Evolutionary conservation across 2,113 vertebrate species (phyloP).

Genomic region (Ammodramus savannarum): DNA sequence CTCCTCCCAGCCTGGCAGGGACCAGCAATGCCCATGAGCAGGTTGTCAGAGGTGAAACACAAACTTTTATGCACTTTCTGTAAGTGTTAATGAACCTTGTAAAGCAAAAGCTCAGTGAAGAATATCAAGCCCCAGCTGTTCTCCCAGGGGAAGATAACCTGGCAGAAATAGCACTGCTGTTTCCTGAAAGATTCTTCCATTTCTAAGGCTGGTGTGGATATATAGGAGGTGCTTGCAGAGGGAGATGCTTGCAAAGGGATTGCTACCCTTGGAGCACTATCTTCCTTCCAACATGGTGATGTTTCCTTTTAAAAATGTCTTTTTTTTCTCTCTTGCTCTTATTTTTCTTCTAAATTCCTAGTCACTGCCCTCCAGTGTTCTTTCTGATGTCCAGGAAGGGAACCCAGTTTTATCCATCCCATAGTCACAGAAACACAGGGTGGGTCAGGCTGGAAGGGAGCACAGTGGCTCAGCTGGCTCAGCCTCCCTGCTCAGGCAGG

Average conservation of each 20-base stretch:
- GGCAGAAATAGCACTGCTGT: neutral
- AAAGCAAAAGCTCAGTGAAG: conserved; percentile 7
- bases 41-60: conserved; percentile 21
- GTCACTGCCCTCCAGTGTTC: neutral
- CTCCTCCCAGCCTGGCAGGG: neutral
- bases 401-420: neutral
- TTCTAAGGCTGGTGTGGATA: neutral
- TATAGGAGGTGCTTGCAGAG: neutral
- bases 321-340: neutral
- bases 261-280: neutral
- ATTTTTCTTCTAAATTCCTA: neutral
- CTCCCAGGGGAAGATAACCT: neutral
- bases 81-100: conserved; percentile 33
- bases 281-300: rapidly evolving
- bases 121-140: neutral
- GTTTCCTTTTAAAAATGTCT: neutral
- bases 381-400: neutral
- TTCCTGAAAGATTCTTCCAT: neutral
- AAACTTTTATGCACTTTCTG: neutral
- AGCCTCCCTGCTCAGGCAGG: neutral
- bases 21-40: neutral
- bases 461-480: neutral
- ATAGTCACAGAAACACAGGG: neutral
- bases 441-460: neutral
- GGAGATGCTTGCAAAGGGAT: neutral